Evolutionary conservation across 2,113 vertebrate species (phyloP).

Genomic region (Oryctolagus cuniculus): mOryCun1.1 NC_091434.1:83207501-83208000

Average conservation of each 20-base stretch:
- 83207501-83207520: background rate
- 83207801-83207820: background rate
- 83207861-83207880: background rate
- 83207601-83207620: conserved; percentile 77
- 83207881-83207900: background rate
- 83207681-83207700: conserved; percentile 53
- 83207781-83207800: background rate
- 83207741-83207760: conserved; percentile 30
- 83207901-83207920: background rate
- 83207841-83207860: background rate
- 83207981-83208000: rapidly evolving
- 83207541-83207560: conserved; percentile 60
- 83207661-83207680: conserved; percentile 70
- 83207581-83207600: conserved; percentile 76
- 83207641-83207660: conserved; percentile 68
- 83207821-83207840: background rate
- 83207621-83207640: conserved; percentile 70
- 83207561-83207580: conserved; percentile 61
- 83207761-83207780: background rate
- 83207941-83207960: background rate
- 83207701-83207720: conserved; percentile 64
- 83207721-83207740: conserved; percentile 45
- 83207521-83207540: conserved; percentile 30
- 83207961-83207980: background rate
- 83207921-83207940: background rate